Conservation (phyloP, 1,140 invertebrate genomes). For the Drosophila bifasciata region DNA sequence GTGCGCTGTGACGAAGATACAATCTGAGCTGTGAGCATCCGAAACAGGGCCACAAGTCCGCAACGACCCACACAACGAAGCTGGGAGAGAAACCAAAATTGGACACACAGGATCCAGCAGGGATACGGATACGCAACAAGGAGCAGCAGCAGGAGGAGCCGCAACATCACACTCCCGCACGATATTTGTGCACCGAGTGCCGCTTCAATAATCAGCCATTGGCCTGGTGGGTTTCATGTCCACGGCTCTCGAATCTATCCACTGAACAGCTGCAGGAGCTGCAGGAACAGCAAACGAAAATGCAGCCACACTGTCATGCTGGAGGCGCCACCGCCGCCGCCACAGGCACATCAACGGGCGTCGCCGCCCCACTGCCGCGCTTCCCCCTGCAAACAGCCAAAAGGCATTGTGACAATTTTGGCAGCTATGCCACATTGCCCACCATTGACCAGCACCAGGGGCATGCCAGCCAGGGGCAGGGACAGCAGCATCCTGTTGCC, state of each 20-base stretch:
- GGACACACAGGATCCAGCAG: constrained; percentile 3
- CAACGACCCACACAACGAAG: constrained; percentile 4
- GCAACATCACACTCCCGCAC: constrained; percentile 35
- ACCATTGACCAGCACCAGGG: constrained; percentile 58
- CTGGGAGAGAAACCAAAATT: background rate
- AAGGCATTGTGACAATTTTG: constrained; percentile 75
- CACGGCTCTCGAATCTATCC: constrained; percentile 69
- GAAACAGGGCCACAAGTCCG: constrained; percentile 9
- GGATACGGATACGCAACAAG: constrained; percentile 1
- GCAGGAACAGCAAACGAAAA: constrained; percentile 34
- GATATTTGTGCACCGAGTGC: constrained; percentile 74
- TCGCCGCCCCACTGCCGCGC: constrained; percentile 48
- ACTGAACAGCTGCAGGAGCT: constrained; percentile 37
- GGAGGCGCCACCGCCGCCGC: background rate
- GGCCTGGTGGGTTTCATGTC: constrained; percentile 83
- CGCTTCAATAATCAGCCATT: constrained; percentile 81
- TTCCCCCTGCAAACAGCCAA: constrained; percentile 67
- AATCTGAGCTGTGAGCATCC: constrained; percentile 81
- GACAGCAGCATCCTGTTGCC: constrained; percentile 33
- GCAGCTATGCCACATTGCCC: constrained; percentile 76
- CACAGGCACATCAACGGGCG: constrained; percentile 1
- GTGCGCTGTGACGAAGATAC: constrained; percentile 83
- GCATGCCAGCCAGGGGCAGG: constrained; percentile 14
- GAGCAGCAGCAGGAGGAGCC: constrained; percentile 3
- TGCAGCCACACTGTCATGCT: constrained; percentile 57